phyloP scores from a whole-genome alignment of 1,140 invertebrate genomes.

The Drosophila parvula region DNA sequence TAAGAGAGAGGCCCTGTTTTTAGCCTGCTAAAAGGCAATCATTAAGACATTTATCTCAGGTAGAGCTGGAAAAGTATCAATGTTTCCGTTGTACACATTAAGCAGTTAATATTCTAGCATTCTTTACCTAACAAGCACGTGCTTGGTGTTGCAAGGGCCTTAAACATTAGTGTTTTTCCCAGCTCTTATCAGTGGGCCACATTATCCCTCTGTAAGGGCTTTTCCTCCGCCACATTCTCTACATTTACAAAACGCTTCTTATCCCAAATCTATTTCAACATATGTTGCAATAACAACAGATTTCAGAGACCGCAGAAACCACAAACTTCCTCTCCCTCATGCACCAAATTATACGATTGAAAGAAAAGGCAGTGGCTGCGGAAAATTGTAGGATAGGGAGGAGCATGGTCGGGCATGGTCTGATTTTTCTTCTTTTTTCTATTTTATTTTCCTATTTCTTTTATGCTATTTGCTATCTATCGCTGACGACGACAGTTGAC shows the following conservation, averaged over 20 bases:
- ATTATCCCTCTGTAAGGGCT: not conserved
- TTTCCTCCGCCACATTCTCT: not conserved
- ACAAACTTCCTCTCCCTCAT: conserved; percentile 71
- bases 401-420: not conserved
- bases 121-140: no score
- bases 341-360: conserved; percentile 47
- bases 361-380: not conserved
- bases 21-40: not conserved
- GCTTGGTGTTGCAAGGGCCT: no score
- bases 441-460: conserved; percentile 3
- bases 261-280: conserved; percentile 33
- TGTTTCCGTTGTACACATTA: no score
- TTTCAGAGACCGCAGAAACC: conserved; percentile 68
- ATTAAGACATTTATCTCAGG: not conserved
- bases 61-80: no score
- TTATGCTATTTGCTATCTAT: conserved; percentile 43
- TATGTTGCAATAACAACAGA: conserved; percentile 15
- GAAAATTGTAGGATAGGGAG: not conserved
- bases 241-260: conserved; percentile 14
- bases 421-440: conserved; percentile 1
- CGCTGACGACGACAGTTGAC: conserved; percentile 44
- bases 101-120: no score
- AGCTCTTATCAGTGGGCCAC: not conserved
- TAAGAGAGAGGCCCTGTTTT: no score
- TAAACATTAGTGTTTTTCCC: no score